These are phyloP conservation scores for Eurystomus glaucurus DNA, from an alignment of 2,797 vertebrate species.

Conservation along the genomic window DNA sequence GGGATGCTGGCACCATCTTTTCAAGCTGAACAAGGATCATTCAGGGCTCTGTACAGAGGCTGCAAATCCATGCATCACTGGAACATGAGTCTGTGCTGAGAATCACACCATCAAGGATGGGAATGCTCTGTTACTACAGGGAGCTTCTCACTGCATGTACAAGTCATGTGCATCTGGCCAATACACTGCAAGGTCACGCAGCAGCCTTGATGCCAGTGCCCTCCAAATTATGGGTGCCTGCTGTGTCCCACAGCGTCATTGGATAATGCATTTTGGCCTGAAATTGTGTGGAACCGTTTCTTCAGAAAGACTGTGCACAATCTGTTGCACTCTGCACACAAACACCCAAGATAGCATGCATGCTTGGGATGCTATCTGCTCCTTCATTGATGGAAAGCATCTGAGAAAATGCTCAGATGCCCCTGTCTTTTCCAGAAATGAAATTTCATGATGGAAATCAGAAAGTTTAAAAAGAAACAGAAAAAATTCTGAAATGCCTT, in stretches of 20 bases:
- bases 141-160: neutral
- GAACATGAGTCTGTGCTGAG: neutral
- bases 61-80: neutral
- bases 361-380: neutral
- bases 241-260: neutral
- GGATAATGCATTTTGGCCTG: neutral
- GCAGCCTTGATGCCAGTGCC: neutral
- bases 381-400: neutral
- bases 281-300: neutral
- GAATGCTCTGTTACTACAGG: neutral
- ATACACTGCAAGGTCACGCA: neutral
- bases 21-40: neutral
- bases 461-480: neutral
- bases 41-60: neutral
- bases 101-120: neutral
- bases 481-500: rapidly evolving
- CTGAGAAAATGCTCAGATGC: neutral
- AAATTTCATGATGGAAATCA: neutral
- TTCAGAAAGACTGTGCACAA: neutral
- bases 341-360: no score
- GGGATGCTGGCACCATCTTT: neutral
- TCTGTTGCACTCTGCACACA: neutral
- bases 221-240: neutral
- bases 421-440: neutral
- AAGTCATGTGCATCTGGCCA: rapidly evolving